Evolutionary conservation across 2,113 vertebrate genomes (phyloP).

Genomic region (Aphelocoma coerulescens): DNA sequence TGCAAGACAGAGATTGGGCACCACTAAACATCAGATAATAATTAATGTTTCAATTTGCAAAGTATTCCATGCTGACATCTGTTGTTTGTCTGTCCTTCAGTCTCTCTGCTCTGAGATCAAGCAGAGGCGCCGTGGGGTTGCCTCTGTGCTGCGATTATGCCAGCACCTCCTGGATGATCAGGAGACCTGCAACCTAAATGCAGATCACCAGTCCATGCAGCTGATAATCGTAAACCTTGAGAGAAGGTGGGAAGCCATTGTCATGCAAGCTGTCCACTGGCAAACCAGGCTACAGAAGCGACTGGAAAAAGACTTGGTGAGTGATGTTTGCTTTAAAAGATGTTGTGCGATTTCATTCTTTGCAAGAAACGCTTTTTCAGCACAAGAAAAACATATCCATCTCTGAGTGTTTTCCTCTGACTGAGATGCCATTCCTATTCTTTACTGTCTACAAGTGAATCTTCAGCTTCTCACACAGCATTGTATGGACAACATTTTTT

Average conservation of each 20-base stretch:
- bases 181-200: constrained; percentile 80
- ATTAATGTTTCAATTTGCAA: not conserved
- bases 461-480: not conserved
- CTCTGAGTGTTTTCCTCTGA: not conserved
- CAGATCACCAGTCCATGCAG: constrained; percentile 90
- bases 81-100: constrained; percentile 69
- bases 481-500: not conserved
- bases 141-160: constrained; percentile 90
- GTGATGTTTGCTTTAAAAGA: constrained; percentile 31
- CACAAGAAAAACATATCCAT: not conserved
- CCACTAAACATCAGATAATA: not conserved
- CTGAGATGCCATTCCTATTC: not conserved
- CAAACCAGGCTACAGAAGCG: constrained; percentile 85
- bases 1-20: not conserved
- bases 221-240: constrained; percentile 94
- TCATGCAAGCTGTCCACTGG: constrained; percentile 98
- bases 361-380: not conserved
- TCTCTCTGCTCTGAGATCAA: constrained; percentile 88
- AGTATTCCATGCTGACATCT: not conserved
- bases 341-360: not conserved
- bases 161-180: constrained; percentile 90
- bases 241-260: constrained; percentile 96
- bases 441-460: not conserved
- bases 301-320: constrained; percentile 82
- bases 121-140: constrained; percentile 84